phyloP scores from a whole-genome alignment of 2,113 vertebrate genomes.

The Maccullochella peelii region DNA sequence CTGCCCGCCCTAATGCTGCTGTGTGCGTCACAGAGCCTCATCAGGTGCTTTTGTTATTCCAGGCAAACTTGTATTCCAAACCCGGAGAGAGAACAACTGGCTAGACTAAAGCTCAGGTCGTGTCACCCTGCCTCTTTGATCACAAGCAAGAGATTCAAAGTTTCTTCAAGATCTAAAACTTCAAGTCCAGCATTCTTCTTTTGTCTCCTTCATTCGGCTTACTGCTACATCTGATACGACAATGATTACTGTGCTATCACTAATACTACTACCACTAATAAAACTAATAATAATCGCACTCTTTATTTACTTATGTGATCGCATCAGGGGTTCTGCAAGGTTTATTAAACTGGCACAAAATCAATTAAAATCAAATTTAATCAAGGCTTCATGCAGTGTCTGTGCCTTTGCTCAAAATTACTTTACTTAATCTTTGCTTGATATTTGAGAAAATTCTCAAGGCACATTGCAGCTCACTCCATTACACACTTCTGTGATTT shows the following conservation, averaged over 20 bases:
- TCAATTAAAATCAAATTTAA: conserved; percentile 49
- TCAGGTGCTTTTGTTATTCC: conserved; percentile 75
- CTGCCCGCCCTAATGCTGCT: conserved; percentile 57
- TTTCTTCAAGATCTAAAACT: conserved; percentile 56
- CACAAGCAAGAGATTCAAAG: conserved; percentile 60
- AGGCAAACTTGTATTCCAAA: conserved; percentile 54
- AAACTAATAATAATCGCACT: not conserved
- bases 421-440: conserved; percentile 55
- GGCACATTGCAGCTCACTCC: conserved; percentile 40
- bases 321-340: conserved; percentile 23
- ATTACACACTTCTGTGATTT: conserved; percentile 62
- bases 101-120: conserved; percentile 57
- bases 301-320: conserved; percentile 23
- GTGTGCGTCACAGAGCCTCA: conserved; percentile 62
- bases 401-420: conserved; percentile 28
- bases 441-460: conserved; percentile 55
- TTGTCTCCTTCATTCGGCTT: not conserved
- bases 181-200: conserved; percentile 13
- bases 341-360: conserved; percentile 50
- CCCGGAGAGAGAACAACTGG: conserved; percentile 55
- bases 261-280: not conserved
- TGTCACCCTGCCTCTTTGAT: conserved; percentile 69
- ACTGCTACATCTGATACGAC: not conserved
- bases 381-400: conserved; percentile 28
- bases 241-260: not conserved